These are phyloP conservation scores for Drosophila triauraria DNA, from an alignment of 1,140 invertebrate genomes.

Conservation along the genomic window DNA sequence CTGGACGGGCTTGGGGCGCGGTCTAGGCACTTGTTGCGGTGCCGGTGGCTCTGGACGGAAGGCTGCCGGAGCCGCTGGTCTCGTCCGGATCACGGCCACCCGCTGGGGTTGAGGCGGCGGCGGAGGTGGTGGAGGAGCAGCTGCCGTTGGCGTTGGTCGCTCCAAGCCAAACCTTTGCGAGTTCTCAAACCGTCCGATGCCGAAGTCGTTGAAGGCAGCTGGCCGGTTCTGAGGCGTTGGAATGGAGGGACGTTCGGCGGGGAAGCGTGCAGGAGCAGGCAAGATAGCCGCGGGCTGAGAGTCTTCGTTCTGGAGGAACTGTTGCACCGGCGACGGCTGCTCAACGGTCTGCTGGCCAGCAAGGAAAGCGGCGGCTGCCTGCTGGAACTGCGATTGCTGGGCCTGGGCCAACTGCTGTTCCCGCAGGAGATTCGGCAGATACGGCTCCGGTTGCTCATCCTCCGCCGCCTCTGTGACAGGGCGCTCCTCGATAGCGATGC, in stretches of 20 bases:
- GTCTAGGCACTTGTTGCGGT: conserved; percentile 47
- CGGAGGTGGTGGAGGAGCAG: conserved; percentile 39
- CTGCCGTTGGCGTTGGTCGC: conserved; percentile 55
- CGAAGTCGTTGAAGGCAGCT: conserved; percentile 74
- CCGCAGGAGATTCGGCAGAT: conserved; percentile 68
- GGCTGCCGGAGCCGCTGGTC: conserved; percentile 42
- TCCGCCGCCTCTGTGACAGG: conserved; percentile 87
- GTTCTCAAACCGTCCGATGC: conserved; percentile 73
- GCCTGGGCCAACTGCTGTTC: conserved; percentile 83
- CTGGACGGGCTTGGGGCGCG: conserved; percentile 73
- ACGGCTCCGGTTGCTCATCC: conserved; percentile 84
- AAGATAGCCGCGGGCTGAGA: conserved; percentile 85
- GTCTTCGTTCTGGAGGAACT: conserved; percentile 80
- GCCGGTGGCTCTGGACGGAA: conserved; percentile 61
- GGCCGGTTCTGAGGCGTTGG: conserved; percentile 51
- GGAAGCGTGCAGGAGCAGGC: conserved; percentile 83
- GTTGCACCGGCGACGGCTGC: conserved; percentile 78
- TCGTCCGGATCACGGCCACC: conserved; percentile 57
- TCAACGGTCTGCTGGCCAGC: conserved; percentile 83
- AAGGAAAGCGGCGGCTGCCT: conserved; percentile 73
- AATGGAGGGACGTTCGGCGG: conserved; percentile 71
- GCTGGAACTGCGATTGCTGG: conserved; percentile 85
- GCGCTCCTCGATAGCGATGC: conserved; percentile 86
- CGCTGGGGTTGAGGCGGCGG: conserved; percentile 54
- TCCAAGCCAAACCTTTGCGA: conserved; percentile 69